Base-by-base conservation (phyloP, 2,888 invertebrate species). In the Amphipyra berbera region DNA sequence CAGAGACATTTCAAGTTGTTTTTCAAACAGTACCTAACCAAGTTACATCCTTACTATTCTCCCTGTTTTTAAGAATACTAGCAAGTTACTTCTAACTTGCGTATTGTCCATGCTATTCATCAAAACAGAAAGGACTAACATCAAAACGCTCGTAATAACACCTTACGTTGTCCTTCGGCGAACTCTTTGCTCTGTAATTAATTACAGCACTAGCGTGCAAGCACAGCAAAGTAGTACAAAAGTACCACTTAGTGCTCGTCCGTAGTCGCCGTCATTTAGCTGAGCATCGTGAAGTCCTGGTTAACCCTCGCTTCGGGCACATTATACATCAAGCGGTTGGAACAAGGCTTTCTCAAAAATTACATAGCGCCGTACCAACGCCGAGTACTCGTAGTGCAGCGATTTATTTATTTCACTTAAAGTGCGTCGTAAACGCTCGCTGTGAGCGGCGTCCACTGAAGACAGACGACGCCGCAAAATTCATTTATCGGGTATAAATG, bases 391-490 rank as follows among this genome's bases (percentile, higher is more conserved):
- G 76, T 73, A 78, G 79, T 80, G 76, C 75, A 78, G 81, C 88
- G 90, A 92, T 91, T 92, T 92, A 93, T 93, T 90, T 91, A 90
- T 91, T 91, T 92, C 91, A 90, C 90, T 90, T 92, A 89, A 87
- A 89, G 83, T 81, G 81, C 79, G 78, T 88, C 90, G 84, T 90
- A 91, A 91, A 91, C 81, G 80, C 64, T 79, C 75, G 54, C 71
- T 75, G 48, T 63, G 70, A 71, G 63, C 67, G 64, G 53, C 58
- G 37, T 68, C 65, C 54, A 68, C 71, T 60, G 65, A 62, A 70
- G 47, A 79, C 73, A 64, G 61, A 73, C 68, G 77, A 76, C 40
- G 79, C 76, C 68, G 77, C 73, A 37, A 62, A 71, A 65, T 72
- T 79, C 73, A 79, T 76, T 79, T 76, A 73, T 52, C 67, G 54